Evolutionary conservation across 2,113 vertebrate genomes (phyloP), one percentile per base, ranked within the genome.

Genomic region (Lagopus leucura): DNA sequence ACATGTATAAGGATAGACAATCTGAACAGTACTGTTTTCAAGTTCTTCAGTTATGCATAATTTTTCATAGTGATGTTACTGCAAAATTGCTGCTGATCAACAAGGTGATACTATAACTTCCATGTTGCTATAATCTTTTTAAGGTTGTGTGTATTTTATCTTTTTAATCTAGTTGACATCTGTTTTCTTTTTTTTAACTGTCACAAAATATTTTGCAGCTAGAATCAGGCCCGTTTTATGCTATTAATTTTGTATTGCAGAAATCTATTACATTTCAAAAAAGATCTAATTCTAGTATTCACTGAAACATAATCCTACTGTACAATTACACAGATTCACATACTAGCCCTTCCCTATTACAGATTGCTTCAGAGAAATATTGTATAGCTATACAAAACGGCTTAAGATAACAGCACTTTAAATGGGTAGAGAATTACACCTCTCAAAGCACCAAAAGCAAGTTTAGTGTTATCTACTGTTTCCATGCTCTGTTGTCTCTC

Each of bases 371-470:
- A 3, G 73, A 60, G 60, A 89, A 90, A 82, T 28, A 55, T 32
- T 70, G 3, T 14, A 63, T 11, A 93, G 72, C 6, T 0, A 28
- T 48, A 28, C 16, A 55, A 77, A 69, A 70, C 65, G 69, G 13
- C 18, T 60, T 24, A 17, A 90, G 42, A 27, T 36, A 87, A 32
- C 20, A 32, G 42, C 54, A 21, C 47, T 34, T 69, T 65, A n/a
- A 43, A 22, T 78, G 34, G 12, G 83, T 42, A 61, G 61, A 89
- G 40, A 24, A 63, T 70, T 89, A 89, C 63, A 45, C 69, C 76
- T 96, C 93, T 63, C 63, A 87, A 47, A 84, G 84, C 84, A 82
- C 60, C 87, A 85, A 78, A 45, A 78, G 10, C 32, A 81, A 88
- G 17, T 82, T 85, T 50, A 32, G 6, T 58, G 8, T 47, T 86